A percentile compares a stretch with the other conserved stretches of the same genome.
These are phyloP conservation scores for Sebastes oblongus DNA, from an alignment of 2,797 vertebrate species.

Conservation along the genomic window DNA sequence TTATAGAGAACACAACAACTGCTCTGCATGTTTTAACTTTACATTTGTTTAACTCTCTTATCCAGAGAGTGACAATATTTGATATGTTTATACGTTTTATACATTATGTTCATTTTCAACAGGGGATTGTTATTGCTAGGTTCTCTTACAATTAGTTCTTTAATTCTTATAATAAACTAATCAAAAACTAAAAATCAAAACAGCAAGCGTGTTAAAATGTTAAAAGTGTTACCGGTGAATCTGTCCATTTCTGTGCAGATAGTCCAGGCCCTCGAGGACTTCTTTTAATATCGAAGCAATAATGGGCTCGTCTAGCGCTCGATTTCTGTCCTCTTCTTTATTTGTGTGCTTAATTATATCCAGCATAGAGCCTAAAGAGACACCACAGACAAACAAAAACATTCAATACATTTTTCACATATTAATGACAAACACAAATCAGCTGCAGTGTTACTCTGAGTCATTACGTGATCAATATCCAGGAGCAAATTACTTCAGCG, in stretches of 20 bases:
- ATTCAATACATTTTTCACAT: neutral
- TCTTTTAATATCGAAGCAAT: slow-evolving; percentile 98
- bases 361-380: slow-evolving; percentile 93
- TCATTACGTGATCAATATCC: slow-evolving; percentile 9
- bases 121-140: neutral
- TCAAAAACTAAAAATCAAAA: neutral
- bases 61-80: neutral
- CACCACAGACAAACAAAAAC: neutral
- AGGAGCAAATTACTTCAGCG: neutral
- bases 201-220: neutral
- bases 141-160: neutral
- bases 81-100: neutral
- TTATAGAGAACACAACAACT: slow-evolving; percentile 1
- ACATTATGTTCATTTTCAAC: neutral
- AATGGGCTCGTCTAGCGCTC: slow-evolving; percentile 93
- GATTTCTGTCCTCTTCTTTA: slow-evolving; percentile 92
- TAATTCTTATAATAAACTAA: neutral
- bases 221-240: slow-evolving; percentile 91
- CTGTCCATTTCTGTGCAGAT: slow-evolving; percentile 97
- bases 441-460: neutral
- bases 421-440: slow-evolving; percentile 12
- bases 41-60: neutral
- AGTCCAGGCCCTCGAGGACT: slow-evolving; percentile 96
- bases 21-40: slow-evolving; percentile 1
- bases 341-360: slow-evolving; percentile 97